A percentile compares a stretch with the other conserved stretches of the same genome.
phyloP scores from a whole-genome alignment of 2,797 vertebrate genomes.

The Carcharodon carcharias region DNA sequence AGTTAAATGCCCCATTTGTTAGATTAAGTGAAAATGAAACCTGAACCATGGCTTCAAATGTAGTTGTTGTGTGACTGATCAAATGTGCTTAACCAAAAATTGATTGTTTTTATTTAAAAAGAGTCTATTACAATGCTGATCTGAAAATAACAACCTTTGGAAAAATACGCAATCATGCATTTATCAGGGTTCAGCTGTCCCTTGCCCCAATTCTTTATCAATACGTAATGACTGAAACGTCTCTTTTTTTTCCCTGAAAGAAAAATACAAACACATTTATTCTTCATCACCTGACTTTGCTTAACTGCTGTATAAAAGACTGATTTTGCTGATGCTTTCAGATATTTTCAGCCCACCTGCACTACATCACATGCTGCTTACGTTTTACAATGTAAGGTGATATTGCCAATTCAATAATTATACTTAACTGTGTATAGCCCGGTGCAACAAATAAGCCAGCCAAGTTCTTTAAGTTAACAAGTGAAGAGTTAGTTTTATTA shows the following conservation, averaged over 20 bases:
- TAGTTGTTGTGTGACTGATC: background rate
- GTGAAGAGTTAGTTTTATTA: no score
- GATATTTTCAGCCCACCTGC: background rate
- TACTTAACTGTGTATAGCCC: no score
- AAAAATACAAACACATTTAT: background rate
- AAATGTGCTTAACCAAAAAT: background rate
- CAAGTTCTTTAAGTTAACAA: no score
- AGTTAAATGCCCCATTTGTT: background rate
- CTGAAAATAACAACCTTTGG: background rate
- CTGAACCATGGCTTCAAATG: background rate
- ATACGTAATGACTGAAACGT: background rate
- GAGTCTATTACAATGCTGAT: background rate
- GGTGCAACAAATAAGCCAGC: no score
- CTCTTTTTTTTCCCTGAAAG: background rate
- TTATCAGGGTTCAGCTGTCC: background rate
- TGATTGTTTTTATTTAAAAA: background rate
- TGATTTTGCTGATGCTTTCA: background rate
- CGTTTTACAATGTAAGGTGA: background rate
- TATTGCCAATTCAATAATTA: no score
- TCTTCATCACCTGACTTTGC: background rate
- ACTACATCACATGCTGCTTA: background rate
- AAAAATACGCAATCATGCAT: background rate
- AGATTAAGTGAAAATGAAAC: background rate
- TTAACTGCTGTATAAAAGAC: background rate
- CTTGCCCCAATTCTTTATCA: background rate